Base-by-base conservation (phyloP, 2,797 vertebrate genomes). In the Pempheris klunzingeri region DNA sequence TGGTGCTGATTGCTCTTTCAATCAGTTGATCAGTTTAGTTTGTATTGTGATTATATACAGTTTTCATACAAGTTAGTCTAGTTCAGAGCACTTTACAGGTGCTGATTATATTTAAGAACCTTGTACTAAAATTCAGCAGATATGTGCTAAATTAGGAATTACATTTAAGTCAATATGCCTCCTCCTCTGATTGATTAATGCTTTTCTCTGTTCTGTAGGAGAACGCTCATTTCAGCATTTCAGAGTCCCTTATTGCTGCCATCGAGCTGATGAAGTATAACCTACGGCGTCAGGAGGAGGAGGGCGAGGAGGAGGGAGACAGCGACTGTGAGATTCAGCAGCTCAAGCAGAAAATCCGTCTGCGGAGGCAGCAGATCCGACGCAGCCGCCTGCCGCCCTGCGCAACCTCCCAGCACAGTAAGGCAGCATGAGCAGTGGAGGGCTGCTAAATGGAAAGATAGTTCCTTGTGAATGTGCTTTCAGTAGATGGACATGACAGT, bases 251-350 rank as follows among this genome's bases (percentile, higher is more conserved):
- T 15, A 99, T 99, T 0, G 97, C 98, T 1, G 98, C 98, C 88
- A 99, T 99, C 4, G 98, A 99, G 92, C 95, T 99, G 69, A 99
- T 99, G 98, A 99, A 99, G 81, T 99, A 96, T 90, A 99, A 98
- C 89, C 93, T 99, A 95, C 94, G 88, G 34, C 80, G 87, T 46
- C 90, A 81, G 46, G 85, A 86, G 60, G 94, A 93, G 26, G 93
- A 87, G 62, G 89, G 89, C 0, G 94, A 94, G 53, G 97, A 97
- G 26, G 97, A 96, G 20, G 96, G 94, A 12, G 96, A 97, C 86
- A 98, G 97, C 0, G 98, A 99, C 89, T 93, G 88, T 34, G 98
- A 98, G 93, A 99, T 99, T 84, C 97, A 98, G 90, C 97, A 98
- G 85, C 96, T 99, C 36, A 99, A 99, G 84, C 97, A 98, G 79